A percentile compares a stretch with the other conserved stretches of the same genome.
Evolutionary conservation across 2,113 vertebrate species (phyloP).

Genomic region (Phalacrocorax carbo): DNA sequence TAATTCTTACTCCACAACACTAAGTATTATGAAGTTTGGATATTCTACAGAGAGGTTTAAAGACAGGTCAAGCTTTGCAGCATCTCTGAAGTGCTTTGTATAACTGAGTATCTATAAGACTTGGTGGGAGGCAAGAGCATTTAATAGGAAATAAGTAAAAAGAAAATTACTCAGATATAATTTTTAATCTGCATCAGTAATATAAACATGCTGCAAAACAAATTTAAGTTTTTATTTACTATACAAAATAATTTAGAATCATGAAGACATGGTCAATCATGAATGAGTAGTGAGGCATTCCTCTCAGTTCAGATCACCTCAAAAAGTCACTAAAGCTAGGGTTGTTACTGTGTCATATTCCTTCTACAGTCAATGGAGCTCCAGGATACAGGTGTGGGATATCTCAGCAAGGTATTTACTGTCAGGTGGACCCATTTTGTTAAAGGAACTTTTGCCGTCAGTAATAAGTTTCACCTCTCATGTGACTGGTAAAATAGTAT

Average conservation of each 20-base stretch:
- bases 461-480: not conserved
- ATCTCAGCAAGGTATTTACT: not conserved
- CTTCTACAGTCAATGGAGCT: not conserved
- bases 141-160: not conserved
- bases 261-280: not conserved
- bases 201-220: not conserved
- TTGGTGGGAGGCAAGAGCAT: not conserved
- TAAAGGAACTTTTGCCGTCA: not conserved
- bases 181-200: not conserved
- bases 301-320: not conserved
- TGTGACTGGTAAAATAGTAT: not conserved
- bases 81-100: not conserved
- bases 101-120: not conserved
- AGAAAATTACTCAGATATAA: not conserved
- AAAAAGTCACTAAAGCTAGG: not conserved
- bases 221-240: not conserved
- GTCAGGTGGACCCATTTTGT: not conserved
- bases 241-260: not conserved
- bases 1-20: not conserved
- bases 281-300: not conserved
- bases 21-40: not conserved
- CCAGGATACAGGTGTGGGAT: not conserved
- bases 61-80: not conserved
- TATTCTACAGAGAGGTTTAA: not conserved
- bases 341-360: not conserved